Evolutionary conservation across 1,140 invertebrate genomes (phyloP).

Genomic region (Frieseomelitta varia): DNA sequence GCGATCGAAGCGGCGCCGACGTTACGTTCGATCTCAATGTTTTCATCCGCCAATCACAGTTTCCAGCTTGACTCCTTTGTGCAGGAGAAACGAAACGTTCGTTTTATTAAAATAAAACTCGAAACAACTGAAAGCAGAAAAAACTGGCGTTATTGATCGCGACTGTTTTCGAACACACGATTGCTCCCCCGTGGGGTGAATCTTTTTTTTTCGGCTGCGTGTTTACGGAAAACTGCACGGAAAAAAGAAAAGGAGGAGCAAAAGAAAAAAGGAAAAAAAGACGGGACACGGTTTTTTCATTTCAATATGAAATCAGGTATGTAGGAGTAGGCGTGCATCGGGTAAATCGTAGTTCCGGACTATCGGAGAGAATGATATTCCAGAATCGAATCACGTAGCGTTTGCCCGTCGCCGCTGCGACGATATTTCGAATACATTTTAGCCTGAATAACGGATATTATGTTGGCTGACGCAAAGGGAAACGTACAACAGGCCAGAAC

Average conservation of each 20-base stretch:
- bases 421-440: slow-evolving; percentile 33
- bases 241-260: too few species aligned
- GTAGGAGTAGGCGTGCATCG: background rate
- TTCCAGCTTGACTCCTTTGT: too few species aligned
- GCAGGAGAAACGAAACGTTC: too few species aligned
- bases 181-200: too few species aligned
- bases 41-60: background rate
- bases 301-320: background rate
- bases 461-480: background rate
- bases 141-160: too few species aligned
- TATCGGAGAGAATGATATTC: slow-evolving; percentile 35
- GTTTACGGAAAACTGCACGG: too few species aligned
- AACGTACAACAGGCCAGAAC: slow-evolving; percentile 29
- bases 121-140: too few species aligned
- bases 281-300: background rate
- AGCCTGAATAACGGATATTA: slow-evolving; percentile 38
- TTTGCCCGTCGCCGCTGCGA: slow-evolving; percentile 24
- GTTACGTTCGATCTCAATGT: background rate
- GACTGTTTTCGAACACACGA: too few species aligned
- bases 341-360: slow-evolving; percentile 3
- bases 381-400: slow-evolving; percentile 31
- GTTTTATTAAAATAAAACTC: too few species aligned
- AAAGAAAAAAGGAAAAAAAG: background rate
- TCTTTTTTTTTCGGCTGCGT: too few species aligned
- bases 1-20: too few species aligned